Evolutionary conservation across 2,797 vertebrate species (phyloP).

Genomic region (Valencia hispanica): DNA sequence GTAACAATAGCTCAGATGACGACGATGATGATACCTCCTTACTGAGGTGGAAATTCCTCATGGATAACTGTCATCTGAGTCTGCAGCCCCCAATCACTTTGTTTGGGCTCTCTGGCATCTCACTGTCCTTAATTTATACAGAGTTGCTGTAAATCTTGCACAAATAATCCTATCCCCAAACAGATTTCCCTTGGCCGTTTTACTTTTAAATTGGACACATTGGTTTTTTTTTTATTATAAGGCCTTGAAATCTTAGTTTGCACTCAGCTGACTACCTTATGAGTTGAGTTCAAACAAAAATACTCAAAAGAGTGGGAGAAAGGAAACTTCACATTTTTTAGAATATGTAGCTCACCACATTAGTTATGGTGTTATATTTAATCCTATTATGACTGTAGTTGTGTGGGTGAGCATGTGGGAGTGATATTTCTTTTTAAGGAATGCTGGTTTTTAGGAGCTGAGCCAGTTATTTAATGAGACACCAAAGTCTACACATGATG

Average conservation of each 20-base stretch:
- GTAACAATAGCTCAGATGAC: neutral
- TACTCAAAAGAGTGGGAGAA: conserved; percentile 35
- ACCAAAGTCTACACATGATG: neutral
- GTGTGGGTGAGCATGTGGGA: conserved; percentile 48
- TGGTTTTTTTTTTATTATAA: neutral
- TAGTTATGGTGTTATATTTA: conserved; percentile 35
- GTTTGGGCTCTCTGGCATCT: neutral
- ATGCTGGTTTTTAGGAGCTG: conserved; percentile 38
- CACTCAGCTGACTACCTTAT: neutral
- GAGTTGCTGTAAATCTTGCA: neutral
- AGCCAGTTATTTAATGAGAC: conserved; percentile 46
- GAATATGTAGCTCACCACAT: conserved; percentile 25
- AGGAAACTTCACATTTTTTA: conserved; percentile 35
- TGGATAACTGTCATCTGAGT: neutral
- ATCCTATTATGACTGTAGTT: conserved; percentile 28
- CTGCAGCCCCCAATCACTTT: neutral
- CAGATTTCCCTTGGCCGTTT: neutral
- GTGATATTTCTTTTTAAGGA: conserved; percentile 43
- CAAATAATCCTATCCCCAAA: neutral
- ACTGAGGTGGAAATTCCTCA: neutral
- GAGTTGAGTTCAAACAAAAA: conserved; percentile 10
- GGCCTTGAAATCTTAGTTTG: conserved; percentile 1
- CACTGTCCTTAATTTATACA: neutral
- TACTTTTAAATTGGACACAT: neutral
- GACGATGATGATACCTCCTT: neutral